Percentiles rank a stretch among this genome's conserved stretches.
These are phyloP conservation scores for Atlantisia rogersi DNA, from an alignment of 2,113 vertebrate genomes.

Conservation along the genomic window DNA sequence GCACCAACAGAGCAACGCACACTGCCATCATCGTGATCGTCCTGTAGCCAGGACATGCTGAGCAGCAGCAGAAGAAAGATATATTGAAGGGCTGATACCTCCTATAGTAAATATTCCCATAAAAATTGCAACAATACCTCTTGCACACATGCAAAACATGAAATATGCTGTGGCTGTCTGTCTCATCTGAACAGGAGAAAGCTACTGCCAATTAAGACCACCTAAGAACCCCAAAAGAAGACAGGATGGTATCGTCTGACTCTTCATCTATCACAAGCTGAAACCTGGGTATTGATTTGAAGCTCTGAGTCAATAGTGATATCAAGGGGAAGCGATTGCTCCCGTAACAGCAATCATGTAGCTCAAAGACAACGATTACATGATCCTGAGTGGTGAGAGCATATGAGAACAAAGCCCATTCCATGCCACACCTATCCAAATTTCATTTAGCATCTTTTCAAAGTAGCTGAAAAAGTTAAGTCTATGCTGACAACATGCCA, in stretches of 20 bases:
- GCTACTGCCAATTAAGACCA: not conserved
- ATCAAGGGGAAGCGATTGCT: not conserved
- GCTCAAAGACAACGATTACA: not conserved
- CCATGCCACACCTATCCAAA: not conserved
- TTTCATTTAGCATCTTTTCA: not conserved
- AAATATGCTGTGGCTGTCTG: not conserved
- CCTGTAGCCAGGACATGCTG: not conserved
- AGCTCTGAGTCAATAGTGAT: not conserved
- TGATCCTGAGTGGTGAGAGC: not conserved
- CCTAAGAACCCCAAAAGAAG: not conserved
- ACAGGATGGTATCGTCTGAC: not conserved
- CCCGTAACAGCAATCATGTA: not conserved
- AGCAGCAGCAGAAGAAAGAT: not conserved
- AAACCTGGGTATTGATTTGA: not conserved
- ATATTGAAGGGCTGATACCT: not conserved
- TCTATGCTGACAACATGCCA: not conserved
- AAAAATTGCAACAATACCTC: not conserved
- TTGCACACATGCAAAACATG: not conserved
- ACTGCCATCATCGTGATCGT: too few species aligned
- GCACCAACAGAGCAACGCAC: too few species aligned
- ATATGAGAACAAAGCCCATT: not conserved
- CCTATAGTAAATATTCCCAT: not conserved
- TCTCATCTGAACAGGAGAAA: not conserved
- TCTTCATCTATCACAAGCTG: not conserved
- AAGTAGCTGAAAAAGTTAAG: not conserved